A percentile compares a stretch with the other conserved stretches of the same genome.
Conservation (phyloP, 2,797 vertebrate species). For the Threskiornis aethiopicus region DNA sequence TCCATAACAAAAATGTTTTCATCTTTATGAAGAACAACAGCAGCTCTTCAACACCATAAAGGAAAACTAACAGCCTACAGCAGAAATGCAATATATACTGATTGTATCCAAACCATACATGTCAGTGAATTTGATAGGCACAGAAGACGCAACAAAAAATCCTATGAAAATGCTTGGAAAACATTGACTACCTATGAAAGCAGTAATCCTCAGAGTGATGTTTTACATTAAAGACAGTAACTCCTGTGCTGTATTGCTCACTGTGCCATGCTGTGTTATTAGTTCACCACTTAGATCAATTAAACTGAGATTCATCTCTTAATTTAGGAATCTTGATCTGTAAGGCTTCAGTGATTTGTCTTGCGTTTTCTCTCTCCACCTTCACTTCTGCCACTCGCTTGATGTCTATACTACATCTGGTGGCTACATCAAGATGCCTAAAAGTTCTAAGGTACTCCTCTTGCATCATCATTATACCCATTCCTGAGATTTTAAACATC, state of each 20-base stretch:
- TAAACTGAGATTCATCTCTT: neutral
- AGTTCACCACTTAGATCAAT: neutral
- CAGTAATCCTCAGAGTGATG: neutral
- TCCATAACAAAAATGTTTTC: neutral
- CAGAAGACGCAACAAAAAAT: neutral
- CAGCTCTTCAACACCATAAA: neutral
- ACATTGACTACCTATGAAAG: neutral
- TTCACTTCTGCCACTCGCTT: neutral
- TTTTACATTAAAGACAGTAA: neutral
- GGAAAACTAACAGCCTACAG: neutral
- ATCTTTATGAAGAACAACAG: neutral
- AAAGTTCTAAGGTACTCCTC: neutral
- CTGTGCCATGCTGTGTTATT: neutral
- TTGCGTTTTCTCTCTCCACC: neutral
- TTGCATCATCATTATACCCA: neutral
- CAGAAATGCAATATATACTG: neutral
- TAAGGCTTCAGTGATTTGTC: neutral
- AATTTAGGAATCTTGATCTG: neutral
- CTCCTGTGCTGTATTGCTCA: neutral
- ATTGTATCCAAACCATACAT: neutral
- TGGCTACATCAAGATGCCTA: neutral
- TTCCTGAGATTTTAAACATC: neutral
- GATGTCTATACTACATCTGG: neutral
- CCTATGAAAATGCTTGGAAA: neutral
- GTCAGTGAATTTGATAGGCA: neutral